Percentiles rank a stretch among this genome's conserved stretches.
These are phyloP conservation scores for Drosophila quadrilineata DNA, from an alignment of 1,140 invertebrate species.

Conservation along the genomic window DNA sequence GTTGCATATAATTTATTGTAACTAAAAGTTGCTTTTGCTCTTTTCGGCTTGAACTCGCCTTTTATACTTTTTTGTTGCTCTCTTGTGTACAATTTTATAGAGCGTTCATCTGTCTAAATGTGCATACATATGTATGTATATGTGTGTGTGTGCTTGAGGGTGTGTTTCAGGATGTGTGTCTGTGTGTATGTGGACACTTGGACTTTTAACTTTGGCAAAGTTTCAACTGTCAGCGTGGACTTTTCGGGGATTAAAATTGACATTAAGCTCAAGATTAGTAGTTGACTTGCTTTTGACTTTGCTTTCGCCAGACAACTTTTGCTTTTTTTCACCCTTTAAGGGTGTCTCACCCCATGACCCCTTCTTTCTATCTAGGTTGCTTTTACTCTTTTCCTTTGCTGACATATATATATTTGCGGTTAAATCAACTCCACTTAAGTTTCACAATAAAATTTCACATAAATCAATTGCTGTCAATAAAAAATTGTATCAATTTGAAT, in stretches of 20 bases:
- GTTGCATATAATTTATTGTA: constrained; percentile 80
- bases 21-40: constrained; percentile 64
- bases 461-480: too few relatives aligned
- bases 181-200: constrained; percentile 16
- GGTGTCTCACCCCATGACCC: too few relatives aligned
- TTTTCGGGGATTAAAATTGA: constrained; percentile 61
- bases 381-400: too few relatives aligned
- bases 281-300: constrained; percentile 47
- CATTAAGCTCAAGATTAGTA: constrained; percentile 73
- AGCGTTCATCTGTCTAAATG: constrained; percentile 11
- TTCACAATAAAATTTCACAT: too few relatives aligned
- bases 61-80: constrained; percentile 52
- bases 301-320: not conserved
- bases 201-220: constrained; percentile 55
- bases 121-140: not conserved
- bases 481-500: too few relatives aligned
- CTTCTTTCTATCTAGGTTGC: constrained; percentile 7
- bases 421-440: constrained; percentile 30
- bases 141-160: not conserved
- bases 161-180: not conserved
- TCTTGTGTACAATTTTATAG: constrained; percentile 69
- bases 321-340: too few relatives aligned
- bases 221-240: constrained; percentile 62
- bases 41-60: constrained; percentile 17
- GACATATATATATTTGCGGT: not conserved